Base-by-base conservation (phyloP, 2,113 vertebrate species). In the Psittacara wagleri region DNA sequence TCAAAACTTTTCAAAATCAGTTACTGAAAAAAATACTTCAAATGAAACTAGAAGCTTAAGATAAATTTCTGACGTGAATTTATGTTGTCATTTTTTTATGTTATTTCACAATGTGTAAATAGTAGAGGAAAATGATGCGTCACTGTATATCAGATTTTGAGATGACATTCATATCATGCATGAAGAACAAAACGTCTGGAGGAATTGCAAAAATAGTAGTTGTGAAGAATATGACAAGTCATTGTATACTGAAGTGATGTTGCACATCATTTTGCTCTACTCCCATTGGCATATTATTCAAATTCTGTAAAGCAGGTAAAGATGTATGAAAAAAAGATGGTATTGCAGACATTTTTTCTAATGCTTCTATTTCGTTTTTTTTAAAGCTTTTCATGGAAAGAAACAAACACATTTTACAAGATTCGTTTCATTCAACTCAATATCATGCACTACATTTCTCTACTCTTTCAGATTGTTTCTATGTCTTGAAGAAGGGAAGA, bases 391-490 rank as follows among this genome's bases (percentile, higher is more conserved):
- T 55, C 0, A 17, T 59, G 4, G 23, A 59, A 83, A 68, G 14
- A 46, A 82, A 28, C 0, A 44, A 54, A 43, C 5, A n/a, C 5
- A 25, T 19, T 78, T 81, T 87, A 62, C 17, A 61, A 82, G 29
- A 23, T 2, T 2, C 8, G 46, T 61, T 77, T 67, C 0, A 51
- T 75, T 92, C 28, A 70, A 59, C 9, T 82, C 29, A 66, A 2
- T 64, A 24, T 24, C 3, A 16, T 39, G 63, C 18, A 63, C 7
- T 55, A 3, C 5, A 61, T 68, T 51, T 73, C 17, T 43, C 17
- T 52, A 8, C 14, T 35, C 5, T 66, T 59, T 72, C 44, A 29
- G 11, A 28, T 43, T 57, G 1, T 1, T 3, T 1, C 1, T 48
- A 1, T 28, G 4, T 11, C 44, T 29, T 62, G 19, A 78, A 61